Conservation (phyloP, 2,113 vertebrate species). For the Percina caprodes region DNA sequence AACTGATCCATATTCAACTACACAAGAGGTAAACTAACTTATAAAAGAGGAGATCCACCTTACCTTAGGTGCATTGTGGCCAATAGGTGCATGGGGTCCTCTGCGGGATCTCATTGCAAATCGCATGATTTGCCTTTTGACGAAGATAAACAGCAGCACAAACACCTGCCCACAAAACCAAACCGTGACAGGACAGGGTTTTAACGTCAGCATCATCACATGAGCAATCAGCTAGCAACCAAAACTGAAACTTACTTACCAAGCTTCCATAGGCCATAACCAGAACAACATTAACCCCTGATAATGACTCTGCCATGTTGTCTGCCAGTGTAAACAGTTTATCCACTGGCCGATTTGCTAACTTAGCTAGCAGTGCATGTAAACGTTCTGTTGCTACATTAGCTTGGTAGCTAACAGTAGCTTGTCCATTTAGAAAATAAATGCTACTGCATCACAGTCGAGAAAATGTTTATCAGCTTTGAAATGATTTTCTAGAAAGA, state of each 20-base stretch:
- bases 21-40: neutral
- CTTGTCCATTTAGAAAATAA: neutral
- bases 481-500: neutral
- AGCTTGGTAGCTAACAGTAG: conserved; percentile 22
- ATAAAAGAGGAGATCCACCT: neutral
- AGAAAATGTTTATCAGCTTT: neutral
- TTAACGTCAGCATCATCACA: neutral
- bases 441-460: accelerated
- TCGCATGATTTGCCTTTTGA: conserved; percentile 98
- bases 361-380: neutral
- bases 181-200: neutral
- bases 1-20: no score
- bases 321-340: neutral
- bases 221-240: neutral
- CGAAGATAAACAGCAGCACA: conserved; percentile 96
- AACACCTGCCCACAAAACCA: conserved; percentile 88
- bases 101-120: conserved; percentile 97
- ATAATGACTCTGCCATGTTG: conserved; percentile 82
- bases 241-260: conserved; percentile 82
- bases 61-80: conserved; percentile 97
- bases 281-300: conserved; percentile 94
- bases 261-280: conserved; percentile 97
- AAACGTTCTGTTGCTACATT: conserved; percentile 6
- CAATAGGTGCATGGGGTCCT: conserved; percentile 94
- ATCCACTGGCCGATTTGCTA: neutral